These are phyloP conservation scores for Cathartes aura DNA, from an alignment of 2,113 vertebrate genomes.

Conservation along the genomic window DNA sequence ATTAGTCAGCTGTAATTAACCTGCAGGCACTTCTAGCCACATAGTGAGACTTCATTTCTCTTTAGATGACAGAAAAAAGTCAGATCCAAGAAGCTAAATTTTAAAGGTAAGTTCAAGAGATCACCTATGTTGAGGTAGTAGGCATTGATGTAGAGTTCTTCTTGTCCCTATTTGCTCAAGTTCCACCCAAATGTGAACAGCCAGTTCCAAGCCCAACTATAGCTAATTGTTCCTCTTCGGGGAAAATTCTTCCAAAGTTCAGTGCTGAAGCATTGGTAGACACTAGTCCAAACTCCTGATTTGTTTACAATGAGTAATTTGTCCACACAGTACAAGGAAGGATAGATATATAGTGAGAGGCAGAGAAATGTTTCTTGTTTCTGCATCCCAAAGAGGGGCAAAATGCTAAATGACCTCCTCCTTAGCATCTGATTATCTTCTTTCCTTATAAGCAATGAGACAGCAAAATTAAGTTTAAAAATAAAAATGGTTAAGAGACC, in stretches of 20 bases:
- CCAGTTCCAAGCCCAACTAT: background rate
- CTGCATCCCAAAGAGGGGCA: background rate
- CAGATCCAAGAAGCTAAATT: background rate
- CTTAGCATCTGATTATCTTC: background rate
- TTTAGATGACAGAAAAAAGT: background rate
- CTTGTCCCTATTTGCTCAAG: background rate
- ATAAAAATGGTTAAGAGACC: background rate
- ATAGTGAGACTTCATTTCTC: background rate
- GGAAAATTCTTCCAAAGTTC: background rate
- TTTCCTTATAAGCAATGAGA: background rate
- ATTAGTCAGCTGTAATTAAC: background rate
- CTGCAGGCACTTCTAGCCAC: background rate
- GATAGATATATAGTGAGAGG: background rate
- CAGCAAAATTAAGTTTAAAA: background rate
- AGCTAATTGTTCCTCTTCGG: background rate
- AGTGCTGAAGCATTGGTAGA: background rate
- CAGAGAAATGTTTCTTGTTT: background rate
- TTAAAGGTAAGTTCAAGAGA: background rate
- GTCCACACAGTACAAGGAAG: background rate
- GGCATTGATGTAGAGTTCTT: background rate
- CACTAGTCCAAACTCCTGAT: background rate
- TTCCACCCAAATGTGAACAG: background rate
- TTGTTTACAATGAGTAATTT: background rate
- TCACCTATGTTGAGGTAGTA: background rate
- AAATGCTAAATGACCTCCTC: background rate